These are phyloP conservation scores for Pseudomyrmex concolor DNA, from an alignment of 1,140 invertebrate species.

Conservation along the genomic window DNA sequence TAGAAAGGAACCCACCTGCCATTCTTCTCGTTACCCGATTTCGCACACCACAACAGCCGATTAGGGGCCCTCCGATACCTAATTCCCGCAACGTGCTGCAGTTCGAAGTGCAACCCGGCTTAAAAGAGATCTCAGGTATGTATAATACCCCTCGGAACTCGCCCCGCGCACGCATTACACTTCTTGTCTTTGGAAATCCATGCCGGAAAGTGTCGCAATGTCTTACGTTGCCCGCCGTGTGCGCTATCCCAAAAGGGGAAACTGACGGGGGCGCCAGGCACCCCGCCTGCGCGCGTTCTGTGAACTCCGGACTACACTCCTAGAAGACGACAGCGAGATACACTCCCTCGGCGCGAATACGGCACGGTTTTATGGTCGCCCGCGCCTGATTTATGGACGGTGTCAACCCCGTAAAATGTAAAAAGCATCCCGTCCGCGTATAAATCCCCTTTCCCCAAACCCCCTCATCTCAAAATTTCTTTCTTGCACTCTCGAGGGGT, in stretches of 20 bases:
- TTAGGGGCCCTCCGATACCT: conserved; percentile 17
- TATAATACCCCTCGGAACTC: no score
- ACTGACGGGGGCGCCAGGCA: conserved; percentile 44
- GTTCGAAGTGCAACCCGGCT: neutral
- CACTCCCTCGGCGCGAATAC: conserved; percentile 60
- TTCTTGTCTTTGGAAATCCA: neutral
- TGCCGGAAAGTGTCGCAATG: conserved; percentile 79
- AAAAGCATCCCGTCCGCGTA: conserved; percentile 67
- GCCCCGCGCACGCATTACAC: neutral
- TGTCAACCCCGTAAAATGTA: conserved; percentile 76
- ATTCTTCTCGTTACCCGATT: neutral
- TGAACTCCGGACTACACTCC: neutral
- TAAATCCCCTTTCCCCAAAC: neutral
- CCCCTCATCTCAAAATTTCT: neutral
- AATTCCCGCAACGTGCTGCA: conserved; percentile 34
- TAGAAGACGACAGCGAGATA: conserved; percentile 34
- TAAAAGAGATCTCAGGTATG: neutral
- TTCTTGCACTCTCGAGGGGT: conserved; percentile 1
- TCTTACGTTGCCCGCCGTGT: conserved; percentile 79
- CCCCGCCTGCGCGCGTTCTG: conserved; percentile 46
- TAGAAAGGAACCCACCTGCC: conserved; percentile 6
- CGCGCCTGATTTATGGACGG: conserved; percentile 80
- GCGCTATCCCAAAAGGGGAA: conserved; percentile 15
- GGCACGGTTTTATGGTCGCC: conserved; percentile 77
- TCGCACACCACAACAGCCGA: neutral